phyloP scores from a whole-genome alignment of 2,888 invertebrate species.

The Vandiemenella viatica region DNA sequence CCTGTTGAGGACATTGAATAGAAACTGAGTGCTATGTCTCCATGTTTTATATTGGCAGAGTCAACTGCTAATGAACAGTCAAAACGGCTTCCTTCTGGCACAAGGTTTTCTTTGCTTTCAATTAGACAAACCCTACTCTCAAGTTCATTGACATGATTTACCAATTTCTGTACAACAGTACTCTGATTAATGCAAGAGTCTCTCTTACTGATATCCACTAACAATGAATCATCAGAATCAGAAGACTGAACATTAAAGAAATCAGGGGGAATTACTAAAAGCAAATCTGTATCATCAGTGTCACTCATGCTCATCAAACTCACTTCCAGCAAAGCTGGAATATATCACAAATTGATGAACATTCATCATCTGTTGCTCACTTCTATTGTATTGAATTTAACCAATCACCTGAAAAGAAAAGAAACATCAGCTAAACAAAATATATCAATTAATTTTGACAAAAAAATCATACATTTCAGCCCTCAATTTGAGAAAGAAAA shows the following conservation, averaged over 20 bases:
- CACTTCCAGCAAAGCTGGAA: too few relatives aligned
- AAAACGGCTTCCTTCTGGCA: background rate
- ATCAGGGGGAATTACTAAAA: slow-evolving; percentile 64
- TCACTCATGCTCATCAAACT: too few relatives aligned
- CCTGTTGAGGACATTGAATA: slow-evolving; percentile 1
- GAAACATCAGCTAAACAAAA: too few relatives aligned
- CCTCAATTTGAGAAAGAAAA: too few relatives aligned
- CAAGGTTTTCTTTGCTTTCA: slow-evolving; percentile 27
- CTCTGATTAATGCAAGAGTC: slow-evolving; percentile 9
- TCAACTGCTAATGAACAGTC: slow-evolving; percentile 1
- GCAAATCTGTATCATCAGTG: slow-evolving; percentile 68
- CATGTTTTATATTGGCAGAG: background rate
- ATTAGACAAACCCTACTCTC: slow-evolving; percentile 35
- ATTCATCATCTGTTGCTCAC: too few relatives aligned
- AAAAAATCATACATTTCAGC: too few relatives aligned
- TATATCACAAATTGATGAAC: too few relatives aligned
- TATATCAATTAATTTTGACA: too few relatives aligned
- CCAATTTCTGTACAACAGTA: slow-evolving; percentile 46
- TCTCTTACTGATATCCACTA: slow-evolving; percentile 19
- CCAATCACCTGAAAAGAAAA: too few relatives aligned
- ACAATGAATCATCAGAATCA: slow-evolving; percentile 33
- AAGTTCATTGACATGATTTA: slow-evolving; percentile 44
- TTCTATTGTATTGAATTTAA: too few relatives aligned
- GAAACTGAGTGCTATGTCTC: background rate
- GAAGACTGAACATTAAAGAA: slow-evolving; percentile 46